A percentile compares a stretch with the other conserved stretches of the same genome.
Conservation (phyloP, 2,113 vertebrate genomes). For the Ardeotis arabs region DNA sequence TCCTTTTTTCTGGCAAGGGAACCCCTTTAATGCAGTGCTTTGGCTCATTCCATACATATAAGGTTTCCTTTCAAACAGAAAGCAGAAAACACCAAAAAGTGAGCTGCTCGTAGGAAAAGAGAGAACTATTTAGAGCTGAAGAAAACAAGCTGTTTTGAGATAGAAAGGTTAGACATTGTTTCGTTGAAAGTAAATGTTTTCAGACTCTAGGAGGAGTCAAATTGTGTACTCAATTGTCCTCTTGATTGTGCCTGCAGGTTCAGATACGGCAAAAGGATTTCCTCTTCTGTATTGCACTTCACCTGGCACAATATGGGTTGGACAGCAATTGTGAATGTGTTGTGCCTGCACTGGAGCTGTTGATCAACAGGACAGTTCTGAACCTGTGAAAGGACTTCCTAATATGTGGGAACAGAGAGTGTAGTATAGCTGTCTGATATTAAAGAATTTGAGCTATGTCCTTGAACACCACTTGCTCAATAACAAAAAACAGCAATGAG, state of each 20-base stretch:
- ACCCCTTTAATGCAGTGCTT: constrained; percentile 90
- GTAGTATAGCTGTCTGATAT: too few species aligned
- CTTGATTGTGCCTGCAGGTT: neutral
- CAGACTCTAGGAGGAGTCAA: neutral
- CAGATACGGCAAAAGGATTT: neutral
- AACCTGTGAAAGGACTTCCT: neutral
- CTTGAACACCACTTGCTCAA: too few species aligned
- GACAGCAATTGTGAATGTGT: neutral
- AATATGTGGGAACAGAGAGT: neutral
- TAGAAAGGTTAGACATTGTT: neutral
- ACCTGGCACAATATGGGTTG: neutral
- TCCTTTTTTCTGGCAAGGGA: constrained; percentile 86
- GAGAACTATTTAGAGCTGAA: neutral
- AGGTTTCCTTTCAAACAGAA: constrained; percentile 80
- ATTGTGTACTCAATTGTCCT: neutral
- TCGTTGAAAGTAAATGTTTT: neutral
- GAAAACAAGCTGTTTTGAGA: neutral
- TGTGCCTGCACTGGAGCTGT: neutral
- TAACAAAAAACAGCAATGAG: too few species aligned
- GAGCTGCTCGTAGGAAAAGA: neutral
- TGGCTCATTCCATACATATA: constrained; percentile 94
- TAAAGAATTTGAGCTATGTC: too few species aligned
- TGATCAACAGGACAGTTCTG: neutral
- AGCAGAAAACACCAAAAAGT: neutral
- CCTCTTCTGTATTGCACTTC: neutral